Conservation (phyloP, 2,113 vertebrate genomes). For the Archilochus colubris region DNA sequence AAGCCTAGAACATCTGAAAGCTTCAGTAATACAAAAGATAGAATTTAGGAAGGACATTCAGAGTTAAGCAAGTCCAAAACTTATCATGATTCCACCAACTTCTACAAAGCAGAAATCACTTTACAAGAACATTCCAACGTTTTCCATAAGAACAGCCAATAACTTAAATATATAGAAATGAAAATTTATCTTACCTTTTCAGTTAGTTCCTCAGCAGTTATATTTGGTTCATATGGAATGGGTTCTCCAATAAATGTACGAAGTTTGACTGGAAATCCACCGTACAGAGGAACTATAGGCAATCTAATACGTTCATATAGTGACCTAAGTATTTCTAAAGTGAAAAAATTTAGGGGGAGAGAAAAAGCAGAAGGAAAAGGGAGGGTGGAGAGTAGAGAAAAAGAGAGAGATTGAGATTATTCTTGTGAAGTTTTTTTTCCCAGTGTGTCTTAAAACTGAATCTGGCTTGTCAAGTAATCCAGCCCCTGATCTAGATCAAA, state of each 20-base stretch:
- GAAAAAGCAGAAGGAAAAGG: neutral
- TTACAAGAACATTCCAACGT: neutral
- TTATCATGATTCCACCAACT: neutral
- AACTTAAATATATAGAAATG: neutral
- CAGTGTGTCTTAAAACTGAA: neutral
- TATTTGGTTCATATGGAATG: slow-evolving; percentile 90
- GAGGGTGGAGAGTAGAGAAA: too few relatives aligned
- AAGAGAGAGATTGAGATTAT: neutral
- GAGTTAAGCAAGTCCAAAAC: neutral
- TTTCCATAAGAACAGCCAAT: neutral
- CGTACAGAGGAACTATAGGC: slow-evolving; percentile 89
- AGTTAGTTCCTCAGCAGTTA: slow-evolving; percentile 86
- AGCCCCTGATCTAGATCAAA: neutral
- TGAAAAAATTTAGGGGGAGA: neutral
- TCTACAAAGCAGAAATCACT: neutral
- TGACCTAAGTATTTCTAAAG: slow-evolving; percentile 82
- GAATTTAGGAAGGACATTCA: neutral
- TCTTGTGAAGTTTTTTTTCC: neutral
- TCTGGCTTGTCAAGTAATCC: neutral
- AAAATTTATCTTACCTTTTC: slow-evolving; percentile 81
- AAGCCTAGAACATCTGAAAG: neutral
- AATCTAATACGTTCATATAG: slow-evolving; percentile 88
- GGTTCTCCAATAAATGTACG: slow-evolving; percentile 93
- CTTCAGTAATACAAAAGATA: neutral
- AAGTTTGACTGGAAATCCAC: slow-evolving; percentile 95